These are phyloP conservation scores for Cirrhinus molitorella DNA, from an alignment of 2,797 vertebrate species.

Conservation along the genomic window DNA sequence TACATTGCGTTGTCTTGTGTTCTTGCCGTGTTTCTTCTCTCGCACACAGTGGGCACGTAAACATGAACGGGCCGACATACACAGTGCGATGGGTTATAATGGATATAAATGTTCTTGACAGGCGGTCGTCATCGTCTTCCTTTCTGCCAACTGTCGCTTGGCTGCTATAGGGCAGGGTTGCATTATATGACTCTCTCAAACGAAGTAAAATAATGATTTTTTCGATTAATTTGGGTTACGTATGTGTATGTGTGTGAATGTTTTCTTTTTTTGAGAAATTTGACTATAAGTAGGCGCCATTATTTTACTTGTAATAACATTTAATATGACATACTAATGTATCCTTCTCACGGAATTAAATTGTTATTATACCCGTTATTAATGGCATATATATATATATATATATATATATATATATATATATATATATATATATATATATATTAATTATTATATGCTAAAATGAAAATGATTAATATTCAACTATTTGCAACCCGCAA, in stretches of 20 bases:
- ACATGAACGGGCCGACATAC: conserved; percentile 62
- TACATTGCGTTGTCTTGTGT: conserved; percentile 87
- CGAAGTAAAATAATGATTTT: neutral
- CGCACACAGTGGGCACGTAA: conserved; percentile 75
- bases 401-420: too few species aligned
- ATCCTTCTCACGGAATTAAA: too few species aligned
- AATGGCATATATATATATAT: too few species aligned
- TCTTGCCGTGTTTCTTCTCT: conserved; percentile 69
- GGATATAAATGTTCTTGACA: conserved; percentile 67
- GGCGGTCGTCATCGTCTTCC: conserved; percentile 45
- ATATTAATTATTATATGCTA: neutral
- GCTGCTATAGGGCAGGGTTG: neutral
- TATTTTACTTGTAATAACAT: neutral
- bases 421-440: too few species aligned
- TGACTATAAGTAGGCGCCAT: too few species aligned
- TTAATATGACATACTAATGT: too few species aligned
- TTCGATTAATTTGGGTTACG: neutral
- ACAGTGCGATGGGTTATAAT: conserved; percentile 62
- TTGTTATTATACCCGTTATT: neutral
- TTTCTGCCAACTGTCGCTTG: conserved; percentile 7
- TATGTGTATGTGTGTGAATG: neutral
- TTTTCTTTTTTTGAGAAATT: too few species aligned
- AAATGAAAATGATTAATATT: neutral
- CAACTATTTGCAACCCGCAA: neutral
- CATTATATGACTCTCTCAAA: neutral